These are phyloP conservation scores for Caenorhabditis doughertyi DNA, from an alignment of 2,888 invertebrate species.

Conservation along the genomic window DNA sequence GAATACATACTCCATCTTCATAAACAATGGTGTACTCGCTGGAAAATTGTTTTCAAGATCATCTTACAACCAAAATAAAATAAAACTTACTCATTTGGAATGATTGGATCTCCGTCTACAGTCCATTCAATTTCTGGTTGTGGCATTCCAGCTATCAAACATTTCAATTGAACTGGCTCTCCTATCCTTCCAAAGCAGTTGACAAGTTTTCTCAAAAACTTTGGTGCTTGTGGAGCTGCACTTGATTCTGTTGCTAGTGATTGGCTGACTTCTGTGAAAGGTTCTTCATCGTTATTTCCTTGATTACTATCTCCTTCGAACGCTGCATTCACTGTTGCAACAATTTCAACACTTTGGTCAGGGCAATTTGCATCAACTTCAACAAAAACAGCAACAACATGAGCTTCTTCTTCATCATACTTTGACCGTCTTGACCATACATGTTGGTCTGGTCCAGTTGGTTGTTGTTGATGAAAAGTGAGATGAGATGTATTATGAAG, in stretches of 20 bases:
- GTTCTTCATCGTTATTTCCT: constrained; percentile 21
- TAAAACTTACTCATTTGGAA: constrained; percentile 73
- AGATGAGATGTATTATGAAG: constrained; percentile 60
- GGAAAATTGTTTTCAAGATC: background rate
- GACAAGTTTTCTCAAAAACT: constrained; percentile 69
- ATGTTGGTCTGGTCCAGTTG: constrained; percentile 57
- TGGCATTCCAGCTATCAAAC: constrained; percentile 83
- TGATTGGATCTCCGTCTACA: constrained; percentile 81
- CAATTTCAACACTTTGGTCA: constrained; percentile 75
- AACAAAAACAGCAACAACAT: constrained; percentile 75
- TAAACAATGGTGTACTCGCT: constrained; percentile 81
- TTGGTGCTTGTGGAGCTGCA: constrained; percentile 69
- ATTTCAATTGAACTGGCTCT: constrained; percentile 77
- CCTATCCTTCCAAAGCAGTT: constrained; percentile 68
- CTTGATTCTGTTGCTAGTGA: constrained; percentile 67
- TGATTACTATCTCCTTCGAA: constrained; percentile 50
- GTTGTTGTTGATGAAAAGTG: constrained; percentile 53
- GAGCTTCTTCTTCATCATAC: constrained; percentile 67
- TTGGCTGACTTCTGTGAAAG: constrained; percentile 64
- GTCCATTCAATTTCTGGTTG: constrained; percentile 82
- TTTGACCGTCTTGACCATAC: constrained; percentile 68
- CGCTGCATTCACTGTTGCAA: constrained; percentile 72
- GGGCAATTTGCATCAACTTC: constrained; percentile 76
- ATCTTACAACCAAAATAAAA: no score
- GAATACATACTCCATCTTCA: constrained; percentile 81